Evolutionary conservation across 2,797 vertebrate genomes (phyloP), one percentile per base, ranked within the genome.

Genomic region (Notoglanidium macrostoma): DNA sequence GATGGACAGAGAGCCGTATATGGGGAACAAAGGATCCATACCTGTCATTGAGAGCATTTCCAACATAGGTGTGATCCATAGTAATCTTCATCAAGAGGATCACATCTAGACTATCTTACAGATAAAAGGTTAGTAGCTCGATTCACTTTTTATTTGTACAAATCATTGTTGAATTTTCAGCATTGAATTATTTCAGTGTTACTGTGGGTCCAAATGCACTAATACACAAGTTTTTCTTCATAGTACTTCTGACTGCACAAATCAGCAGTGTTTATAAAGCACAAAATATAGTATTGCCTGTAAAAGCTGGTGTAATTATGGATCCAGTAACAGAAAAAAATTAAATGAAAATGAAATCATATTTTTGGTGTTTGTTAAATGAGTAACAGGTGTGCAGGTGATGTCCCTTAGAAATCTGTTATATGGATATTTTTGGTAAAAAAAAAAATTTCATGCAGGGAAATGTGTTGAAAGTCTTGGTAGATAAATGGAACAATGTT

Each of bases 41-140:
- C 67, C 51, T 61, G n/a, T 26, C 26, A 12, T 51, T 84, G 67
- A 55, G 61, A 86, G 80, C 72, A 65, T 61, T 76, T 82, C 29
- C 46, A 72, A 63, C 87, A 63, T n/a, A 65, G 1, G 32, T 61
- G 65, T 68, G 26, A 80, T 59, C n/a, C 44, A 12, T 80, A 67
- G 67, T n/a, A 57, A 86, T 70, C 76, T 14, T 23, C 54, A n/a
- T 89, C 74, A 85, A 87, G 87, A 87, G 67, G 86, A 88, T 80
- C 74, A 63, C 67, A 32, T 35, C n/a, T 40, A 54, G 57, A 55
- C 35, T 29, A 32, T 46, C 65, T 70, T 74, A 87, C 79, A 72
- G 40, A 90, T 12, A 72, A 85, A 92, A 94, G 95, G 95, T 95
- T 4, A 93, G 95, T 93, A 72, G 44, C 40, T 49, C 32, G 17